A percentile compares a stretch with the other conserved stretches of the same genome.
These are phyloP conservation scores for Brachyhypopomus occidentalis DNA, from an alignment of 2,113 vertebrate genomes.

Conservation along the genomic window DNA sequence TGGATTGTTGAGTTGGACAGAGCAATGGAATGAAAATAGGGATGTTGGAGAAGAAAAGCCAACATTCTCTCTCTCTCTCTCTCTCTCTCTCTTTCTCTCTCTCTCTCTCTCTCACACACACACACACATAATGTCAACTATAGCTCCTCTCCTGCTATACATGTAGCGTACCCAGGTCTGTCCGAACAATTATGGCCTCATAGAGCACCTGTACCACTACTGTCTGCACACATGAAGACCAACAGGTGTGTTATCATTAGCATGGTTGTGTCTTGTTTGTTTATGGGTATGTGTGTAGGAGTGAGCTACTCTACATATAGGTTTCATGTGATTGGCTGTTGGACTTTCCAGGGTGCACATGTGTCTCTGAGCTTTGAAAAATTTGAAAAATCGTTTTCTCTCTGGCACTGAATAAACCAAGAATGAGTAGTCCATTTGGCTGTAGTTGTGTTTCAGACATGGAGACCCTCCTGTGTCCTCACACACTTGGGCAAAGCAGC, in stretches of 20 bases:
- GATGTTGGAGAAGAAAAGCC: no score
- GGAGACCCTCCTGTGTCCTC: neutral
- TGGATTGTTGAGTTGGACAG: no score
- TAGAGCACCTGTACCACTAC: constrained; percentile 88
- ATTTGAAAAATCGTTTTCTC: neutral
- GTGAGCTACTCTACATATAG: neutral
- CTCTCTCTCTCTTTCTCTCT: neutral
- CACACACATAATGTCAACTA: neutral
- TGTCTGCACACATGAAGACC: constrained; percentile 83
- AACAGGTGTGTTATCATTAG: neutral
- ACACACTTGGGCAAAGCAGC: neutral
- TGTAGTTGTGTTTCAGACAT: neutral
- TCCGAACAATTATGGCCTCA: constrained; percentile 88
- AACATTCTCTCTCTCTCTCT: neutral
- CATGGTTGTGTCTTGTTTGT: neutral
- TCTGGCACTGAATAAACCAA: neutral
- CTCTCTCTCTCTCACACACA: neutral
- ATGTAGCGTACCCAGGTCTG: constrained; percentile 89
- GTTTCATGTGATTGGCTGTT: neutral
- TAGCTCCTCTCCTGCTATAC: constrained; percentile 73
- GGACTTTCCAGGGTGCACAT: no score
- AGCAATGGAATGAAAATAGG: no score
- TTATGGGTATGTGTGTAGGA: neutral
- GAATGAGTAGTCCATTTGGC: neutral
- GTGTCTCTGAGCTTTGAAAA: no score